Evolutionary conservation across 23 tunicate genomes (phyloP).

Genomic region (Trididemnum clinides): DNA sequence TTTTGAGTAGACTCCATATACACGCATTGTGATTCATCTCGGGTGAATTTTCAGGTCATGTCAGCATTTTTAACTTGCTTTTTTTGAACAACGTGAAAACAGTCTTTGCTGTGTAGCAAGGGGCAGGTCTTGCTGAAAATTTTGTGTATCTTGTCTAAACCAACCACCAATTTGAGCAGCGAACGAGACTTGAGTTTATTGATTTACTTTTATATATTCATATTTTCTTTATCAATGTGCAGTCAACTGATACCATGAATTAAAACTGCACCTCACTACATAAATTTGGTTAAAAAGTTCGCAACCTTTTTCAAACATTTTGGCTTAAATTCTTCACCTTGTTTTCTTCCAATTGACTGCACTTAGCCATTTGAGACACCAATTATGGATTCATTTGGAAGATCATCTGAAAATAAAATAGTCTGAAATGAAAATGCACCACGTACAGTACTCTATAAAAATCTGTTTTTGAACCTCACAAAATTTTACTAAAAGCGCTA

Average conservation of each 20-base stretch:
- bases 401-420: too few relatives aligned
- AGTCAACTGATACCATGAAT: not conserved
- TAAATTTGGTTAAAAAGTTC: too few relatives aligned
- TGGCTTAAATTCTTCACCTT: not conserved
- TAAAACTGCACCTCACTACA: not conserved
- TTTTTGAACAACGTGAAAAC: not conserved
- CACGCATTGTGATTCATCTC: too few relatives aligned
- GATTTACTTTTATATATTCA: not conserved
- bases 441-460: too few relatives aligned
- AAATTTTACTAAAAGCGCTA: too few relatives aligned
- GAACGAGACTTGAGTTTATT: not conserved
- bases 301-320: not conserved
- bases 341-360: not conserved
- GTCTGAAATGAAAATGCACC: too few relatives aligned
- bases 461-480: too few relatives aligned
- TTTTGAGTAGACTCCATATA: not conserved
- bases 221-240: not conserved
- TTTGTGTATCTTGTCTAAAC: not conserved
- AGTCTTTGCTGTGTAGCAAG: not conserved
- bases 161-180: not conserved
- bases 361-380: not conserved
- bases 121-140: not conserved
- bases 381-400: not conserved
- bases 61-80: not conserved
- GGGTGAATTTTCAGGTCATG: too few relatives aligned